Base-by-base conservation (phyloP, 1,140 invertebrate species). In the Anastatus disparis region DNA sequence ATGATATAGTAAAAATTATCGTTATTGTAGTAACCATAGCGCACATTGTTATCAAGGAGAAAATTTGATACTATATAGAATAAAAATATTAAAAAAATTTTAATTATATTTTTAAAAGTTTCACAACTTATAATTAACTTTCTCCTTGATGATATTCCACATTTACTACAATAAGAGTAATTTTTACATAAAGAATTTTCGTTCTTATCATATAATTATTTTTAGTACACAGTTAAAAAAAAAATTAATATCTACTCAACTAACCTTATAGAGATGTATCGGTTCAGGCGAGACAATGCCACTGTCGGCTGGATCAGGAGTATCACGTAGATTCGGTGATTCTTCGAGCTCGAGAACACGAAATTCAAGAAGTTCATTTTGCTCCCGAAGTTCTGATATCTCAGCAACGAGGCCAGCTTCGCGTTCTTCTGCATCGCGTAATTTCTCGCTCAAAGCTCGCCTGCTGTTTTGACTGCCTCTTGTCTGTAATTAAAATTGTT, bases 311-410 rank as follows among this genome's bases (percentile, higher is more conserved):
- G 76, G 74, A 44, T 82, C 82, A 0, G 78, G 78, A 26, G 75
- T 82, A 1, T 81, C 80, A 17, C 78, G 71, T 7, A 75, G 70
- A 20, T 74, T 75, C 3, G 80, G 73, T 22, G 68, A 78, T 66
- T 87, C 85, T 61, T 87, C 86, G 44, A 88, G 70, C 72, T 88
- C 87, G 8, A 88, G 75, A 8, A 87, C 79, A 4, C 87, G 79
- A 67, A 88, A 88, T 66, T 88, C 87, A 17, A 87, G 73, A 7
- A 88, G 74, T 62, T 88, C 87, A 59, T 86, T 87, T 62, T 87
- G 87, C 70, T 88, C 87, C 13, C 84, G 77, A 12, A 86, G 70
- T 67, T 88, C 87, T n/a, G 85, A 81, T 15, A 87, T 77, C 63
- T 88, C 86, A n/a, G 80, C 76, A 55, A 86, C 78, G 8, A 87